Evolutionary conservation across 2,888 invertebrate genomes (phyloP), one percentile per base, ranked within the genome.

Genomic region (Oxyteleia sp.): DNA sequence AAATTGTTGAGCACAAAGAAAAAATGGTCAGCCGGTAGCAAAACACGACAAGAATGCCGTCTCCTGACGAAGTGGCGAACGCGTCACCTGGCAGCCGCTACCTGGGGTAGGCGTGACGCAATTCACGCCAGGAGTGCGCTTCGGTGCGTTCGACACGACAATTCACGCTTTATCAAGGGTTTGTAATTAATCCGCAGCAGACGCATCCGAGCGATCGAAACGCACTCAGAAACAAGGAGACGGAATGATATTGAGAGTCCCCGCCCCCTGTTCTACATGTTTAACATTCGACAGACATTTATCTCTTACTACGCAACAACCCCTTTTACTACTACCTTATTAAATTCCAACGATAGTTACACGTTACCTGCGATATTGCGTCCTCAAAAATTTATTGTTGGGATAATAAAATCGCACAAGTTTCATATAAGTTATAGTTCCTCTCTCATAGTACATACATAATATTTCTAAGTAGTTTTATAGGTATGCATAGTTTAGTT

Each of bases 21-120:
- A n/a, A 74, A 38, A 55, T 74, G 59, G 72, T 53, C 47, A 64
- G 75, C 55, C 75, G 38, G 83, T 84, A 84, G 83, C 83, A 26
- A 66, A 69, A 49, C 41, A 26, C 38, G 23, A 47, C 11, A 45
- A 47, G 66, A 76, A 76, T 26, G 69, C 47, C 26, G 51, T 41
- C 15, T 26, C 23, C 51, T 32, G 57, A 68, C 68, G 61, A 79
- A 79, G 51, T 45, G 32, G n/a, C 16, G 35, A 13, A 43, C 79
- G 66, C 66, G 59, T 51, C 80, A 78, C 76, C 78, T 72, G 66
- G 72, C 69, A 59, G 61, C 61, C 29, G 53, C 69, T 83, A 83
- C 79, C 75, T 79, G 78, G 64, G 45, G 69, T 79, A 79, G 83
- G 83, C 79, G 83, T 83, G 79, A 79, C 79, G 74, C 55, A 74